These are phyloP conservation scores for Papilio polytes DNA, from an alignment of 1,140 invertebrate genomes.

Conservation along the genomic window DNA sequence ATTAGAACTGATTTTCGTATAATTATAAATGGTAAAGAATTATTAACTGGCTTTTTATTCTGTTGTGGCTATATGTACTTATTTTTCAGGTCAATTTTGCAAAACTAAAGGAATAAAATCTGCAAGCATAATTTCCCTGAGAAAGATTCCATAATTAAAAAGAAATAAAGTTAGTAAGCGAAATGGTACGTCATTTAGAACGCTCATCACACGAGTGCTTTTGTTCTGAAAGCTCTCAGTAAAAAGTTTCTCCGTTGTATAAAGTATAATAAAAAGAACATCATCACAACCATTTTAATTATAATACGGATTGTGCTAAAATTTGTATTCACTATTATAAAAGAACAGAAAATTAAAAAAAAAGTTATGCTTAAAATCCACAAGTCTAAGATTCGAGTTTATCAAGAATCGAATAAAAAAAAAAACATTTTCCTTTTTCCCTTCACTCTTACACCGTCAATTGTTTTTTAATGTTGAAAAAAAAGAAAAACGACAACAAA, in stretches of 20 bases:
- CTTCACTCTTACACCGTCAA: too few species aligned
- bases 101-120: background rate
- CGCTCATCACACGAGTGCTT: conserved; percentile 28
- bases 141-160: conserved; percentile 22
- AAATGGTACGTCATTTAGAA: conserved; percentile 26
- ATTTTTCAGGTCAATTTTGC: too few species aligned
- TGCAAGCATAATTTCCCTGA: background rate
- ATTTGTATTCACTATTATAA: conserved; percentile 2
- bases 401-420: background rate
- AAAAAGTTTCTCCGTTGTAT: conserved; percentile 22
- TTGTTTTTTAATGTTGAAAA: too few species aligned
- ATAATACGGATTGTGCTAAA: background rate
- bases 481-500: too few species aligned
- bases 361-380: background rate
- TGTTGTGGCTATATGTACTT: too few species aligned
- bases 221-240: conserved; percentile 23
- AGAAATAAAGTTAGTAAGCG: conserved; percentile 18
- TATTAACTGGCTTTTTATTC: too few species aligned
- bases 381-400: background rate
- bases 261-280: background rate
- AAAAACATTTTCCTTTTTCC: background rate
- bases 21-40: too few species aligned
- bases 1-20: too few species aligned
- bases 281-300: conserved; percentile 10
- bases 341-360: background rate